A percentile compares a stretch with the other conserved stretches of the same genome.
Conservation (phyloP, 2,888 invertebrate species). For the Latrodectus elegans region DNA sequence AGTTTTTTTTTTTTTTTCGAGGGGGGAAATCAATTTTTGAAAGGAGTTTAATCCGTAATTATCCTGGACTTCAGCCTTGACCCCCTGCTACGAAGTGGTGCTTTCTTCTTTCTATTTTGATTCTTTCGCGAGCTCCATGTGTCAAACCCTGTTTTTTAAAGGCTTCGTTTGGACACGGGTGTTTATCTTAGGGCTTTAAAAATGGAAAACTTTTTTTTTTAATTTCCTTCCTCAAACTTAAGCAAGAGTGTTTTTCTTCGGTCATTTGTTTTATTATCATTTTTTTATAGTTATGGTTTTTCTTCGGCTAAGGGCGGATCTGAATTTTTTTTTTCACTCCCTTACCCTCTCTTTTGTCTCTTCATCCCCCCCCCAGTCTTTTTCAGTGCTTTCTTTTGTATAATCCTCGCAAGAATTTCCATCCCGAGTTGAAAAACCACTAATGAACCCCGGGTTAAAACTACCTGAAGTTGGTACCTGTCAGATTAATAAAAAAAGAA, state of each 20-base stretch:
- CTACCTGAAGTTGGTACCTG: conserved; percentile 17
- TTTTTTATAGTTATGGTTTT: conserved; percentile 29
- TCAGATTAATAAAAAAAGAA: background rate
- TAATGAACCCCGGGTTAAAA: conserved; percentile 55
- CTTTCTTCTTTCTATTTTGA: conserved; percentile 6
- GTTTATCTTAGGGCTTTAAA: conserved; percentile 65
- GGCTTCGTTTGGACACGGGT: conserved; percentile 33
- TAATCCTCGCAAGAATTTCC: conserved; percentile 55
- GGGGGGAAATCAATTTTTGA: conserved; percentile 48
- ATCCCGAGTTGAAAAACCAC: conserved; percentile 37
- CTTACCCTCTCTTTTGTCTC: conserved; percentile 1
- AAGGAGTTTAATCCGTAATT: conserved; percentile 62
- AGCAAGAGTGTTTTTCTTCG: conserved; percentile 53
- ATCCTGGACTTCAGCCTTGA: conserved; percentile 53
- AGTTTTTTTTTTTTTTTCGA: background rate
- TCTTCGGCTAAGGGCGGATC: conserved; percentile 41
- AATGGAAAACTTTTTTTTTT: conserved; percentile 13
- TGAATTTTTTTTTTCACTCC: conserved; percentile 6
- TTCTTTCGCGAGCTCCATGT: conserved; percentile 7
- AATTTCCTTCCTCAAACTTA: background rate
- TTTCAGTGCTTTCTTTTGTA: background rate
- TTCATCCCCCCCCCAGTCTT: background rate
- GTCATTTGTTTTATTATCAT: conserved; percentile 11
- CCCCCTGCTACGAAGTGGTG: conserved; percentile 23
- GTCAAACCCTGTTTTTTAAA: conserved; percentile 67